phyloP scores from a whole-genome alignment of 2,113 vertebrate species.

The mouse (Mus musculus) region GRCm39 chr3:152333501-152334000 shows the following conservation, averaged over 20 bases:
- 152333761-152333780: too few relatives aligned
- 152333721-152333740: neutral
- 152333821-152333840: neutral
- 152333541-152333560: neutral
- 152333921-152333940: neutral
- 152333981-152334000: constrained; percentile 29
- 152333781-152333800: neutral
- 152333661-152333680: neutral
- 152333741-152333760: too few relatives aligned
- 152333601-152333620: neutral
- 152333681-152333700: neutral
- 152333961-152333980: neutral
- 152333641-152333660: neutral
- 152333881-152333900: neutral
- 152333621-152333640: neutral
- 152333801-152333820: neutral
- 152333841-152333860: neutral
- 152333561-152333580: neutral
- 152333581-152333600: neutral
- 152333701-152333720: neutral
- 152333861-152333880: neutral
- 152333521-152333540: too few relatives aligned
- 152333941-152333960: neutral
- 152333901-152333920: neutral
- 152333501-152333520: neutral